Percentiles rank a stretch among this genome's conserved stretches.
Evolutionary conservation across 2,113 vertebrate species (phyloP).

Genomic region (Aphyosemion australe): DNA sequence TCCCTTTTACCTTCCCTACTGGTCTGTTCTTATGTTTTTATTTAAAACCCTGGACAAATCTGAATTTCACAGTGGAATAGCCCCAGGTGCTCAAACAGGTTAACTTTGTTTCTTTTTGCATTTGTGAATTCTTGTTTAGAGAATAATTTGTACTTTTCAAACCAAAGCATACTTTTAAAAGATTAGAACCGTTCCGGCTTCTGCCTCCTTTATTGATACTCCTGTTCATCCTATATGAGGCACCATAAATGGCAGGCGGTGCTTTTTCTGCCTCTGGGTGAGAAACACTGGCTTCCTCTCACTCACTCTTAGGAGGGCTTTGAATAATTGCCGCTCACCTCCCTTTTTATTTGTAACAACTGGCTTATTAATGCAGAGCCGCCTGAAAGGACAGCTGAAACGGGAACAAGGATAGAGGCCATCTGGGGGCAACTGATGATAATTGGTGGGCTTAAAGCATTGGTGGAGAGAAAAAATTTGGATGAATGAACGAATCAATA

Average conservation of each 20-base stretch:
- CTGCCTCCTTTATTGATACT: conserved; percentile 23
- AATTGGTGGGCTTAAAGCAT: conserved; percentile 72
- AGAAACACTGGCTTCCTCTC: conserved; percentile 55
- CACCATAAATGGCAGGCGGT: conserved; percentile 50
- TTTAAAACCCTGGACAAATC: too few relatives aligned
- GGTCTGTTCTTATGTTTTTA: too few relatives aligned
- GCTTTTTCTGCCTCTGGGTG: conserved; percentile 54
- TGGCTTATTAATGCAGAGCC: conserved; percentile 72
- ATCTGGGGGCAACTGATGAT: conserved; percentile 70
- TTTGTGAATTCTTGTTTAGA: too few relatives aligned
- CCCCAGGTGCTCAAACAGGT: too few relatives aligned
- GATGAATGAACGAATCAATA: conserved; percentile 47
- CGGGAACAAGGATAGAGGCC: conserved; percentile 64
- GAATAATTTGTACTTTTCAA: too few relatives aligned
- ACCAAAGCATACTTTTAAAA: not conserved
- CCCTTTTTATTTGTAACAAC: conserved; percentile 71
- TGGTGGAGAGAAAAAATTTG: conserved; percentile 51
- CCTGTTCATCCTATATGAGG: conserved; percentile 14
- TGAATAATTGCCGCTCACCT: conserved; percentile 68
- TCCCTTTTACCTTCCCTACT: too few relatives aligned
- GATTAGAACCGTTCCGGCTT: conserved; percentile 6
- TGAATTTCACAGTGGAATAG: too few relatives aligned
- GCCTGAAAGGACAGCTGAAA: conserved; percentile 72
- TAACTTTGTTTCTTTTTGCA: too few relatives aligned
- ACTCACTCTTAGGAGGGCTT: conserved; percentile 32